These are phyloP conservation scores for Adelosebastes latens DNA, from an alignment of 2,797 vertebrate species.

Conservation along the genomic window DNA sequence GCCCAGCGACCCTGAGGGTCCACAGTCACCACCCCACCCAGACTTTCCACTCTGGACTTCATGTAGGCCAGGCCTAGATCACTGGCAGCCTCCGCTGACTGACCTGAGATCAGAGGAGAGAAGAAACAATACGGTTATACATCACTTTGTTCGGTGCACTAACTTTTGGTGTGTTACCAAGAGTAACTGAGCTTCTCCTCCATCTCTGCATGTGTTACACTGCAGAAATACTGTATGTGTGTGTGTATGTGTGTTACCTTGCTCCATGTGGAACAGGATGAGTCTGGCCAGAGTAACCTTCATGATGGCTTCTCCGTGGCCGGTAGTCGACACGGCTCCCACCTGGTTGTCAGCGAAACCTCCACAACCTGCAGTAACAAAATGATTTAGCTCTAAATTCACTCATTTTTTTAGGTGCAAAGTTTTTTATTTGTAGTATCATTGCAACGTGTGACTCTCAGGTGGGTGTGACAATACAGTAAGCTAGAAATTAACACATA, in stretches of 20 bases:
- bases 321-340: constrained; percentile 92
- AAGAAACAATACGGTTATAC: not conserved
- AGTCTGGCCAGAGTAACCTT: constrained; percentile 91
- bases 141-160: not conserved
- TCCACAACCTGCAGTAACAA: constrained; percentile 85
- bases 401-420: not conserved
- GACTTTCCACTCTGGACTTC: constrained; percentile 86
- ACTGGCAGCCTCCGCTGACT: constrained; percentile 85
- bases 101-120: constrained; percentile 80
- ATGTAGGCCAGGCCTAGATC: constrained; percentile 86
- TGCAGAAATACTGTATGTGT: no score
- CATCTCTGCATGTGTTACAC: no score
- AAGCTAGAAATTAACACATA: not conserved
- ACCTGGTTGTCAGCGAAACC: constrained; percentile 91
- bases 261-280: constrained; percentile 91
- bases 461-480: not conserved
- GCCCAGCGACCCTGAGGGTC: constrained; percentile 88
- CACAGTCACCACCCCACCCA: constrained; percentile 90
- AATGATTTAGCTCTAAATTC: not conserved
- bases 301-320: constrained; percentile 96
- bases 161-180: no score
- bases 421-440: not conserved
- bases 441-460: not conserved
- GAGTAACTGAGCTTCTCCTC: no score
- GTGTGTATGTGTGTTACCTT: constrained; percentile 82